These are phyloP conservation scores for Apodemus speciosus DNA, from an alignment of 2,113 vertebrate genomes.

Conservation along the genomic window DNA sequence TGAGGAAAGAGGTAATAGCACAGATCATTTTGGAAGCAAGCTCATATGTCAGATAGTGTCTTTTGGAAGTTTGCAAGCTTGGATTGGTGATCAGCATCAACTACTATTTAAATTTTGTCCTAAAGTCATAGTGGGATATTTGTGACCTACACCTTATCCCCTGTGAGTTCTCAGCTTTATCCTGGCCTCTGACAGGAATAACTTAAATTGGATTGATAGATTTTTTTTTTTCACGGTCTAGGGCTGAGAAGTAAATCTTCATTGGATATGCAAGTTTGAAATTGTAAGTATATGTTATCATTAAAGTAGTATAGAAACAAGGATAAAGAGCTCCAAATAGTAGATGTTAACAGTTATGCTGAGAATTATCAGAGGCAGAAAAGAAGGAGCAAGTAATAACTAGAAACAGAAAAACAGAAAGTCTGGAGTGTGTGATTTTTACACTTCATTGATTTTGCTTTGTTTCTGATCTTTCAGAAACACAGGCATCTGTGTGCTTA, in stretches of 20 bases:
- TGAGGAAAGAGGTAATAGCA: neutral
- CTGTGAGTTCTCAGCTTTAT: neutral
- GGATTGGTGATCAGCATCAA: neutral
- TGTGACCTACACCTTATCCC: neutral
- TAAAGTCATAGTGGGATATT: neutral
- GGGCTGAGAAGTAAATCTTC: neutral
- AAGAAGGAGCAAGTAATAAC: neutral
- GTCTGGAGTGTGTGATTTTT: neutral
- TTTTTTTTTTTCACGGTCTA: neutral
- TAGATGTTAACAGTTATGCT: neutral
- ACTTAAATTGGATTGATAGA: neutral
- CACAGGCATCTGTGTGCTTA: neutral
- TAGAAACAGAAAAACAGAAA: neutral
- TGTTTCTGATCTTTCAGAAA: conserved; percentile 18
- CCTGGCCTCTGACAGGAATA: neutral
- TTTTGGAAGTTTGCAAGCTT: neutral
- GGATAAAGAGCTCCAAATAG: neutral
- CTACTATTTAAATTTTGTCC: neutral
- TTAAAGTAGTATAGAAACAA: neutral
- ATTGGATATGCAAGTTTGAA: neutral
- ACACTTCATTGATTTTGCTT: neutral
- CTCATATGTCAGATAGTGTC: neutral
- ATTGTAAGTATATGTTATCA: neutral
- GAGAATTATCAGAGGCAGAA: conserved; percentile 8
- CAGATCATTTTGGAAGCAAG: neutral